Evolutionary conservation across 1,140 invertebrate genomes (phyloP), one percentile per base, ranked within the genome.

Genomic region (Magallana ariakensis): DNA sequence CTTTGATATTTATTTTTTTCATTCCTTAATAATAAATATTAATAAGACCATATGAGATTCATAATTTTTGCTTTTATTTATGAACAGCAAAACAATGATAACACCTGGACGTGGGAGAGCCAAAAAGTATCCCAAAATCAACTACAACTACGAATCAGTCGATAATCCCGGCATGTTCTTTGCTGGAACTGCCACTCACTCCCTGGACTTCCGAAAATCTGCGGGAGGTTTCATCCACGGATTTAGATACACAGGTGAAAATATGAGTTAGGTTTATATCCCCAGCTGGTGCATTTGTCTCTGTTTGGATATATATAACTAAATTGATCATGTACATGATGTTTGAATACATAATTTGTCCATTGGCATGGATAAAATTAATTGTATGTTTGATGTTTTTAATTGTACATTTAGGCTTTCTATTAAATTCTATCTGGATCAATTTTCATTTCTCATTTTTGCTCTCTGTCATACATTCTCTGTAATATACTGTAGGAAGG

Each of bases 171-270:
- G 92, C 7, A 88, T 95, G 83, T 95, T 93, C 90, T 92, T 95
- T 87, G 94, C 94, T 80, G 95, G 95, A 6, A 94, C 94, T 0
- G 85, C 90, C 8, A 92, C 94, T 3, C 95, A 95, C 90, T 95
- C 94, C 7, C 88, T 95, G 22, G 95, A 95, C 89, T 95, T 93
- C 88, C 85, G 95, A n/a, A 95, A 94, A 88, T 95, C 95, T 26
- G 93, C 95, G 66, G 95, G 95, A 33, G 95, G 95, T 58, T 95
- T 95, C 87, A 95, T 95, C 70, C 95, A 95, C 92, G 95, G 95
- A 11, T 95, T 95, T 89, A 91, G 95, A 87, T 95, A 95, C 91
- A 95, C 95, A 91, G 93, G 95, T 95, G 88, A 89, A 26, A 19
- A 54, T 0, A 16, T 60, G 58, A 60, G 16, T 62, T 2, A 19